Evolutionary conservation across 2,113 vertebrate species (phyloP), one percentile per base, ranked within the genome.

Genomic region (Vicugna pacos): DNA sequence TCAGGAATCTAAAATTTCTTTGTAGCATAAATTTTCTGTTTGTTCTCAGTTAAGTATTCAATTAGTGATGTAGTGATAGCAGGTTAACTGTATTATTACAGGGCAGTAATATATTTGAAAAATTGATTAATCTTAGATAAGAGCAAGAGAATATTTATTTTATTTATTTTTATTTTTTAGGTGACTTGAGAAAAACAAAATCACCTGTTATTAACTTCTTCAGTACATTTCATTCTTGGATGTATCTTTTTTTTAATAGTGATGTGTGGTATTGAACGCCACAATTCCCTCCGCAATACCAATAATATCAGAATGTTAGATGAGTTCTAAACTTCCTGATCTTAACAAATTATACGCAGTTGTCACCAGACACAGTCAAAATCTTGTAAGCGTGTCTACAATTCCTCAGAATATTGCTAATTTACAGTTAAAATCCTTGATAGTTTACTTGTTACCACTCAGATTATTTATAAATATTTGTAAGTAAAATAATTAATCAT

Each of bases 1-100:
- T 89, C 56, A 93, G 73, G 75, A 97, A 81, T 90, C 42, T 60
- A 30, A 69, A 56, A 89, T 89, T 52, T 92, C 42, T 86, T 79
- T 67, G 56, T 75, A 67, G 32, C 46, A 67, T 48, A 52, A 16
- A 20, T 26, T 15, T 50, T 95, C 84, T 69, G 38, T 60, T 93
- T 67, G 69, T 69, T 60, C 54, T 85, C 69, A 67, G 3, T 65
- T 26, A 79, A 20, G 52, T 54, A 54, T 54, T 54, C 52, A 54
- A 4, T 54, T 54, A 70, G 38, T 42, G 38, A 42, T 22, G 30
- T 82, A 50, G 22, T 69, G 28, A 54, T 86, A 62, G 16, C 32
- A 72, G 15, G 8, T 91, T 46, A 70, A 80, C 8, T 75, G 75
- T 65, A 94, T 76, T 83, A 42, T 42, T 79, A 42, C 16, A 69